Percentiles rank a stretch among this genome's conserved stretches.
Evolutionary conservation across 2,888 invertebrate genomes (phyloP).

Genomic region (Eudemis profundana): DNA sequence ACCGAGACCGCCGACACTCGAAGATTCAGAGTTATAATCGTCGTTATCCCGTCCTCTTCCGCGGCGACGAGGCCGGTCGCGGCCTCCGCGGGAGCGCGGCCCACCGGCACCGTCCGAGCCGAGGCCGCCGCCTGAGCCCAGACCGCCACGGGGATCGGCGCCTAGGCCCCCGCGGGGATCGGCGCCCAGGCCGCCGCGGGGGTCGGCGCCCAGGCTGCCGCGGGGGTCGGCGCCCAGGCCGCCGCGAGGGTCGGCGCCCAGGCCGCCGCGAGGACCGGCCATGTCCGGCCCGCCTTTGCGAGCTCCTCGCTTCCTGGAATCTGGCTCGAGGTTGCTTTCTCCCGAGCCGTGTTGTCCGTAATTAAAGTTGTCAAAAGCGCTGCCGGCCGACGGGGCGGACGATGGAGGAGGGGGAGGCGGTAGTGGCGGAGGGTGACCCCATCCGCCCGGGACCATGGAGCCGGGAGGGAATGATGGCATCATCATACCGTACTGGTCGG

Average conservation of each 20-base stretch:
- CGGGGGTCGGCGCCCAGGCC: constrained; percentile 49
- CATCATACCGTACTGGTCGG: constrained; percentile 78
- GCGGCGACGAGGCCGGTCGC: constrained; percentile 71
- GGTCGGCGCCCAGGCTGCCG: constrained; percentile 54
- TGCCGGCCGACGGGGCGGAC: constrained; percentile 59
- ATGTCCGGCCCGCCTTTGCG: constrained; percentile 58
- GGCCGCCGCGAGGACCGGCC: constrained; percentile 50
- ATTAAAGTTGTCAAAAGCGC: constrained; percentile 54
- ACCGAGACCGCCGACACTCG: constrained; percentile 64
- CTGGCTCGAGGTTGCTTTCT: constrained; percentile 76
- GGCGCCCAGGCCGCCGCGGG: constrained; percentile 55
- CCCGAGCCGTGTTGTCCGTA: constrained; percentile 72
- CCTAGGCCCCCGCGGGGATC: constrained; percentile 57
- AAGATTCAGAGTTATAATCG: constrained; percentile 61
- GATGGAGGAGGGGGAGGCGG: constrained; percentile 75
- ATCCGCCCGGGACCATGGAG: constrained; percentile 61
- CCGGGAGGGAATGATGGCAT: constrained; percentile 60
- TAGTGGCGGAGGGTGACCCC: constrained; percentile 72
- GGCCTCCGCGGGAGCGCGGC: constrained; percentile 64
- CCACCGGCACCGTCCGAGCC: constrained; percentile 50
- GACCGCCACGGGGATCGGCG: constrained; percentile 53
- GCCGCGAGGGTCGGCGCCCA: constrained; percentile 47
- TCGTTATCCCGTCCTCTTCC: constrained; percentile 76
- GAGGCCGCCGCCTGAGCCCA: constrained; percentile 51
- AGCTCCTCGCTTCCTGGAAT: constrained; percentile 78